Percentiles rank a stretch among this genome's conserved stretches.
phyloP scores from a whole-genome alignment of 2,113 vertebrate genomes.

The Hipposideros armiger region DNA sequence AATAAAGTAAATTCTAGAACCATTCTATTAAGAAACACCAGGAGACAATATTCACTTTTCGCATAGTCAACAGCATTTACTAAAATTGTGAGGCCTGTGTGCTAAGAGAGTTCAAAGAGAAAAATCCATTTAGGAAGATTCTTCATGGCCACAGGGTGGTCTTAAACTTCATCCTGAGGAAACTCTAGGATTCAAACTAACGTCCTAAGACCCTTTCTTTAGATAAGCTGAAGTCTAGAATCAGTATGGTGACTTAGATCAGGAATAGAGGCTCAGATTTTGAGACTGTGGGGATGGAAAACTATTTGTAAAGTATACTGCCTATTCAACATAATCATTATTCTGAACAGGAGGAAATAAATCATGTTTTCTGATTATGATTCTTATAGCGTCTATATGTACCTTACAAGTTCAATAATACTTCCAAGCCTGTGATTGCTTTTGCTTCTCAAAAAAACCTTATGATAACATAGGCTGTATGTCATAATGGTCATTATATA shows the following conservation, averaged over 20 bases:
- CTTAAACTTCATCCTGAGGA: neutral
- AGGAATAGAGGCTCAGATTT: neutral
- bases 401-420: neutral
- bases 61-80: neutral
- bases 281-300: neutral
- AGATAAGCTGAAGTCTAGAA: neutral
- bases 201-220: neutral
- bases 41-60: neutral
- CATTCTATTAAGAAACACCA: neutral
- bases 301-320: neutral
- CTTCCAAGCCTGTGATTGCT: neutral
- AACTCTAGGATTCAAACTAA: neutral
- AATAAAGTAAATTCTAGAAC: neutral
- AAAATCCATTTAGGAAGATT: neutral
- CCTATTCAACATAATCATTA: neutral
- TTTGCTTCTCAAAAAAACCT: neutral
- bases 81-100: neutral
- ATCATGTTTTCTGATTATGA: neutral
- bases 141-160: neutral
- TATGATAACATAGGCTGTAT: accelerated
- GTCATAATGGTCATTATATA: neutral
- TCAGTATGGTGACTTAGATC: neutral
- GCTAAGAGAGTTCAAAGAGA: neutral
- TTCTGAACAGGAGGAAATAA: neutral
- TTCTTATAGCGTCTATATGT: neutral